Evolutionary conservation across 2,888 invertebrate genomes (phyloP), one percentile per base, ranked within the genome.

Genomic region (Andrena marginata): DNA sequence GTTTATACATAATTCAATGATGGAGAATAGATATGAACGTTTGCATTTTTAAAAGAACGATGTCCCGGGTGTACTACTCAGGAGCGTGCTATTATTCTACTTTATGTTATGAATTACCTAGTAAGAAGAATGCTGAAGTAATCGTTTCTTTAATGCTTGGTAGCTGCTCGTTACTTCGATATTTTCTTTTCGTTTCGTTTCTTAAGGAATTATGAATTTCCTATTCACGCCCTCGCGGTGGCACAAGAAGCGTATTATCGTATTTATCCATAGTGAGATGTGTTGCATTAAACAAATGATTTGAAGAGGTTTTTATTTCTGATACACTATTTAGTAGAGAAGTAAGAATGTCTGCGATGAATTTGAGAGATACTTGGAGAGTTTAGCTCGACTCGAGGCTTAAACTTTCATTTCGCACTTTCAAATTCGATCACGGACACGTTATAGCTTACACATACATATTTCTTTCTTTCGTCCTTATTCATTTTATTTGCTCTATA

Each of bases 101-200:
- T 78, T 77, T 85, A 71, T 85, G 77, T 88, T 88, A 83, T 84
- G 82, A 42, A 80, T 82, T 82, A 82, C 60, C 63, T 86, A 67
- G 67, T 83, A 83, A 42, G 16, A 86, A 84, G 84, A 89, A 82
- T 87, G 84, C 79, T 69, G 54, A 85, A 72, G 77, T 87, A 85
- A 80, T 84, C 35, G 64, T 88, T 87, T 85, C 63, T 85, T 85
- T 80, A 78, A 88, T 92, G 92, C 92, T 92, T 92, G 91, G 91
- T 92, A 93, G 91, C 84, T 92, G 93, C 91, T 92, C 90, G 91
- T 88, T 82, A 87, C 77, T 89, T 83, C 67, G 64, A 64, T 72
- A 73, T 77, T 87, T 79, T 65, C 20, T 49, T 35, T 23, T 23
- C 56, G 33, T 67, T n/a, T 75, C 62, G 42, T 70, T 70, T 79